phyloP scores from a whole-genome alignment of 2,113 vertebrate species.

The Haemorhous mexicanus region DNA sequence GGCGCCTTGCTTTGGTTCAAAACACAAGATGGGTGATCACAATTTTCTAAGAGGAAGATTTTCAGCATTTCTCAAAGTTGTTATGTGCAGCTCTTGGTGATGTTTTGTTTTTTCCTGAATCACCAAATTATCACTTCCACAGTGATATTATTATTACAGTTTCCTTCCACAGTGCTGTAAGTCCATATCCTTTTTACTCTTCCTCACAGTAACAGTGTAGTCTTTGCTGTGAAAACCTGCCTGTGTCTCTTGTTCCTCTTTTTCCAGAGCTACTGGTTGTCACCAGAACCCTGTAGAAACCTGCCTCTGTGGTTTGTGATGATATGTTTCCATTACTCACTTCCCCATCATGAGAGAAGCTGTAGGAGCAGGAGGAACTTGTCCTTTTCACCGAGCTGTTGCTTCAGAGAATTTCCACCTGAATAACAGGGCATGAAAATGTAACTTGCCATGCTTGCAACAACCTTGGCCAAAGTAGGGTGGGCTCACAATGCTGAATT shows the following conservation, averaged over 20 bases:
- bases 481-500: neutral
- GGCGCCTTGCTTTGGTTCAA: neutral
- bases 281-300: neutral
- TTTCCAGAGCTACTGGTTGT: neutral
- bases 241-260: neutral
- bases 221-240: neutral
- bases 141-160: neutral
- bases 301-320: neutral
- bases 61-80: neutral
- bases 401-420: neutral
- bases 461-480: neutral
- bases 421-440: neutral
- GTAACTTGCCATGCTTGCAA: neutral
- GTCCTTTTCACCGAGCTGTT: neutral
- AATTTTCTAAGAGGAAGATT: neutral
- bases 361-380: conserved; percentile 4
- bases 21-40: neutral
- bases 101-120: neutral
- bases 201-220: neutral
- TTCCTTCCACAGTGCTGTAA: neutral
- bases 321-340: neutral
- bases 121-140: neutral
- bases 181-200: neutral
- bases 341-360: neutral
- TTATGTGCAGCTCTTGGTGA: neutral